phyloP scores from a whole-genome alignment of 2,888 invertebrate genomes.

The Hirtodrosophila duncani region DNA sequence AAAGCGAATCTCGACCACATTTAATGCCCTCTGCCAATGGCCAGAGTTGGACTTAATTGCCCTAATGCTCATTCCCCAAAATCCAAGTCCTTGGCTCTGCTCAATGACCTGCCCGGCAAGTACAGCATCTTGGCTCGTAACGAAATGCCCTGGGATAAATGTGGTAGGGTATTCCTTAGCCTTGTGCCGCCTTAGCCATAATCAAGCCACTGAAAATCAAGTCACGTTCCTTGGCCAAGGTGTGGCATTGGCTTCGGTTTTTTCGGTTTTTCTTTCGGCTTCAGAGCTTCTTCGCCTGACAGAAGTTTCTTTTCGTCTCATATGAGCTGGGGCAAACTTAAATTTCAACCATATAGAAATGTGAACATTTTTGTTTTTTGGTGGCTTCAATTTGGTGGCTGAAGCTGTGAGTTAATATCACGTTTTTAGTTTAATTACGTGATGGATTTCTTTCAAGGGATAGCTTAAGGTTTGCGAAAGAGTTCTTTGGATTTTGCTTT shows the following conservation, averaged over 20 bases:
- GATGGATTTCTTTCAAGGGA: slow-evolving; percentile 41
- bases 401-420: slow-evolving; percentile 57
- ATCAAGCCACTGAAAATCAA: slow-evolving; percentile 63
- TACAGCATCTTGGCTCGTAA: slow-evolving; percentile 15
- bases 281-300: not conserved
- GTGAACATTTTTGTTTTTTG: slow-evolving; percentile 20
- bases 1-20: slow-evolving; percentile 44
- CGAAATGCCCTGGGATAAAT: slow-evolving; percentile 7
- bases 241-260: slow-evolving; percentile 46
- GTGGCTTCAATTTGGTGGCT: slow-evolving; percentile 29
- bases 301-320: slow-evolving; percentile 13
- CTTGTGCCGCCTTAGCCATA: slow-evolving; percentile 37
- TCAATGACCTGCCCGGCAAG: slow-evolving; percentile 13
- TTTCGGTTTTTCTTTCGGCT: slow-evolving; percentile 26
- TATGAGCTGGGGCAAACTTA: slow-evolving; percentile 46
- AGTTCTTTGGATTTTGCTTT: not conserved
- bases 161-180: slow-evolving; percentile 17
- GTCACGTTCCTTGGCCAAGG: slow-evolving; percentile 57
- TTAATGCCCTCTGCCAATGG: slow-evolving; percentile 37
- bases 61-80: too few relatives aligned
- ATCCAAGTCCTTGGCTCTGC: slow-evolving; percentile 32
- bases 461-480: slow-evolving; percentile 29
- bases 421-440: slow-evolving; percentile 61
- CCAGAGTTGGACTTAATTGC: slow-evolving; percentile 64
- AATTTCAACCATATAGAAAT: slow-evolving; percentile 31